Base-by-base conservation (phyloP, 2,797 vertebrate species). In the Jordanella pulchra region DNA sequence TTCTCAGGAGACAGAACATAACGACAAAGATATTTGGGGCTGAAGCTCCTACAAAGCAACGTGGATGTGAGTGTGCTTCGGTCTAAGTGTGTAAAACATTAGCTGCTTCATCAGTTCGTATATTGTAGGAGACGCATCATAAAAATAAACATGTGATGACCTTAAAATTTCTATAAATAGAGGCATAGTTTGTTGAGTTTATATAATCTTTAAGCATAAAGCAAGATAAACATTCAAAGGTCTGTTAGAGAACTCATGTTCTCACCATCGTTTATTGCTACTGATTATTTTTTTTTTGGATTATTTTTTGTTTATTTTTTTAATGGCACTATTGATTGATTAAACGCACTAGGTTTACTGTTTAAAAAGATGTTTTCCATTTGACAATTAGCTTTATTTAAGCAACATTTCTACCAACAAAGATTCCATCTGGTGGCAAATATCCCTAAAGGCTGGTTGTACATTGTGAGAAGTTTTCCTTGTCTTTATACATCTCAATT, bases 1-100 rank as follows among this genome's bases (percentile, higher is more conserved):
- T 65, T 87, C 87, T 77, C 87, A 50, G 76, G 84, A 80, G 86
- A 82, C 72, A 55, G 35, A 7, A 35, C 75, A 66, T 81, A 84
- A 76, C 81, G 75, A 73, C 70, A 17, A 67, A 75, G 71, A 76
- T 82, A 75, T 87, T 84, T 70, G 68, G 70, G 81, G 61, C 66
- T 67, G 77, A 45, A 55, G 12, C 66, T 75, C 76, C 73, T 76
- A 77, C 70, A 83, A 83, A 39, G 69, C 44, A 28, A 78, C 17
- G 28, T 71, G 58, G 72, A 67, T 70, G 79, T 65, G 25, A 81
- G 85, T 64, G 73, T 47, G 55, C 76, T 18, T 79, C 84, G 87
- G 86, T 87, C 65, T 76, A 54, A 81, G 70, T 47, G 72, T 75
- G 66, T 76, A 80, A 72, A 77, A 72, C 53, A 70, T 74, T 67